Evolutionary conservation across 2,888 invertebrate species (phyloP).

Genomic region (Corbicula japonica): DNA sequence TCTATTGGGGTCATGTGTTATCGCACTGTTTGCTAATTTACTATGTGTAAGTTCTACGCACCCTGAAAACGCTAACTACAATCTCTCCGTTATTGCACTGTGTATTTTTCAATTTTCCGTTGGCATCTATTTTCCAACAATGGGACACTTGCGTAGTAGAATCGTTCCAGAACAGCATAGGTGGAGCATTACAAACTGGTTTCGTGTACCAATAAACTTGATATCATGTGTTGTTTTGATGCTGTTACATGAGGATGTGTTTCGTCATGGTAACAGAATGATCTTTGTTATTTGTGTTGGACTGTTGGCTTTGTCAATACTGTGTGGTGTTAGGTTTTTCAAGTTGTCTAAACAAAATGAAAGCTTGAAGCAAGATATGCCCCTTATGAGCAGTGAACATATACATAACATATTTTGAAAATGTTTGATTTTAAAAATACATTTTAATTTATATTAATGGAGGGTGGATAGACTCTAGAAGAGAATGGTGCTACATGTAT

Average conservation of each 20-base stretch:
- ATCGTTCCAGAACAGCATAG: constrained; percentile 88
- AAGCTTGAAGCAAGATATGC: constrained; percentile 70
- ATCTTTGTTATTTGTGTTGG: constrained; percentile 84
- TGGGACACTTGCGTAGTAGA: constrained; percentile 88
- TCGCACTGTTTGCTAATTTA: constrained; percentile 84
- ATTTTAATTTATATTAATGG: too few relatives aligned
- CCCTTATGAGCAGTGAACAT: constrained; percentile 79
- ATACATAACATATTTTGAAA: constrained; percentile 82
- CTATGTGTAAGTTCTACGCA: constrained; percentile 85
- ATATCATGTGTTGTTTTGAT: constrained; percentile 88
- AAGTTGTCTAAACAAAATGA: constrained; percentile 77
- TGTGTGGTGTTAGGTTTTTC: constrained; percentile 77
- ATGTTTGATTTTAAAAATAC: too few relatives aligned
- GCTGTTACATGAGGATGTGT: constrained; percentile 86
- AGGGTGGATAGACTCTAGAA: too few relatives aligned
- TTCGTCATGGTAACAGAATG: constrained; percentile 87
- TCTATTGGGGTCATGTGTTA: constrained; percentile 80
- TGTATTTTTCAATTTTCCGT: constrained; percentile 88
- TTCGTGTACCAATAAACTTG: constrained; percentile 89
- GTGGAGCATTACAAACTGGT: constrained; percentile 89
- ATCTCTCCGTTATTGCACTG: constrained; percentile 87
- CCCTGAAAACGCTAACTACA: constrained; percentile 63
- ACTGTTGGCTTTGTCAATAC: constrained; percentile 76
- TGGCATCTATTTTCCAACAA: constrained; percentile 89
- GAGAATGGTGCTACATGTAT: too few relatives aligned